Conservation (phyloP, 2,888 invertebrate genomes). For the Acronicta leporina region DNA sequence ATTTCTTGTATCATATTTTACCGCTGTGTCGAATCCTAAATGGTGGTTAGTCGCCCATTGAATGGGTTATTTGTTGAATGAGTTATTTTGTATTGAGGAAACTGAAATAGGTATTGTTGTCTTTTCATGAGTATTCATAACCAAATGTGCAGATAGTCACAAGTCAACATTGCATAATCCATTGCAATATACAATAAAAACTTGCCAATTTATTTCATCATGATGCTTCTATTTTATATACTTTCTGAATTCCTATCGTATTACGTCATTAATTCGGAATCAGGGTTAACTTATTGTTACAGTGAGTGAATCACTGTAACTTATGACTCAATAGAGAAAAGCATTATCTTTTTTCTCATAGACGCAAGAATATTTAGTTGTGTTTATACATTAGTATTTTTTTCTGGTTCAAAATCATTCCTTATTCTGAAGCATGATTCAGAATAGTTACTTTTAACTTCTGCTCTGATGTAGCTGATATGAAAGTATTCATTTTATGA, state of each 20-base stretch:
- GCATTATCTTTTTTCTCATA: constrained; percentile 41
- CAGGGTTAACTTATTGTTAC: constrained; percentile 36
- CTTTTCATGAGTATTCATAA: no score
- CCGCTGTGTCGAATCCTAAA: no score
- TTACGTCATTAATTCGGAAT: constrained; percentile 39
- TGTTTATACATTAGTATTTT: neutral
- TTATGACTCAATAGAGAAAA: constrained; percentile 52
- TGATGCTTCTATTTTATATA: neutral
- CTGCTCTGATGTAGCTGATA: neutral
- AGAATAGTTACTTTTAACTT: no score
- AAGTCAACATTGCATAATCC: no score
- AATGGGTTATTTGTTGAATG: no score
- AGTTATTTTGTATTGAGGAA: no score
- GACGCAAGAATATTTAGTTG: constrained; percentile 14
- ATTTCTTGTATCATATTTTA: no score
- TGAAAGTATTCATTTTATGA: neutral
- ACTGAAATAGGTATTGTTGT: no score
- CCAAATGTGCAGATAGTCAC: no score
- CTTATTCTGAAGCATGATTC: neutral
- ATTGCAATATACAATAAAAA: no score
- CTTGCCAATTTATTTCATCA: neutral
- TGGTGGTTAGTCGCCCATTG: no score
- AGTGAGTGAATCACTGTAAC: constrained; percentile 33
- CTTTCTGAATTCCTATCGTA: neutral
- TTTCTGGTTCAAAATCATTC: constrained; percentile 4